Evolutionary conservation across 2,888 invertebrate genomes (phyloP).

Genomic region (Platycheirus rosarum): DNA sequence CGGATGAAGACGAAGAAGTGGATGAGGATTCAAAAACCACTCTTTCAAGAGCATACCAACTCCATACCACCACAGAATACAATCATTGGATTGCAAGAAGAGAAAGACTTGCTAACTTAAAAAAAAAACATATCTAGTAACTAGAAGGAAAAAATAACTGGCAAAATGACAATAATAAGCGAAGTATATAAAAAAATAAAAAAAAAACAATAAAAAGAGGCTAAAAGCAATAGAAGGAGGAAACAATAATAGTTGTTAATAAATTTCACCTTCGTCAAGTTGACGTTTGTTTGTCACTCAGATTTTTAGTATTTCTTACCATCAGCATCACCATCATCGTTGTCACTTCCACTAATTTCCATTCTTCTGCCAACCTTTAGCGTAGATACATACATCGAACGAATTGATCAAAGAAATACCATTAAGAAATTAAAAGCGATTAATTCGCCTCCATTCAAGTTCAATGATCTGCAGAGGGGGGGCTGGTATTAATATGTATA

Average conservation of each 20-base stretch:
- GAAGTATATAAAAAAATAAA: conserved; percentile 8
- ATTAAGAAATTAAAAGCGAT: conserved; percentile 64
- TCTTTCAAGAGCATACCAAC: conserved; percentile 58
- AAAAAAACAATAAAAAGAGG: conserved; percentile 41
- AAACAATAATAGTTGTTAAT: conserved; percentile 63
- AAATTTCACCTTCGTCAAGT: conserved; percentile 73
- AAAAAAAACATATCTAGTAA: conserved; percentile 33
- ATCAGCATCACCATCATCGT: conserved; percentile 39
- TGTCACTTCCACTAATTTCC: conserved; percentile 32
- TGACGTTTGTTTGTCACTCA: conserved; percentile 52
- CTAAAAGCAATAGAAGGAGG: conserved; percentile 26
- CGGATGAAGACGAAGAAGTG: conserved; percentile 43
- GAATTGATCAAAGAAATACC: conserved; percentile 55
- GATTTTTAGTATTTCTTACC: conserved; percentile 29
- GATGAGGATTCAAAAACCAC: conserved; percentile 32
- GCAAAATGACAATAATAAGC: conserved; percentile 55
- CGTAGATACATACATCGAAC: conserved; percentile 37
- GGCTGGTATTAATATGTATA: conserved; percentile 2
- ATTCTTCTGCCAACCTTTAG: conserved; percentile 24
- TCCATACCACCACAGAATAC: conserved; percentile 38
- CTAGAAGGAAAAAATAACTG: conserved; percentile 54
- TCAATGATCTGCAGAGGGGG: conserved; percentile 64
- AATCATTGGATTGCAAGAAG: conserved; percentile 37
- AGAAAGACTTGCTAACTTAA: conserved; percentile 38
- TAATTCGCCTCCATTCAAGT: conserved; percentile 36